A percentile compares a stretch with the other conserved stretches of the same genome.
Conservation (phyloP, 2,797 vertebrate species). For the Parambassis ranga region DNA sequence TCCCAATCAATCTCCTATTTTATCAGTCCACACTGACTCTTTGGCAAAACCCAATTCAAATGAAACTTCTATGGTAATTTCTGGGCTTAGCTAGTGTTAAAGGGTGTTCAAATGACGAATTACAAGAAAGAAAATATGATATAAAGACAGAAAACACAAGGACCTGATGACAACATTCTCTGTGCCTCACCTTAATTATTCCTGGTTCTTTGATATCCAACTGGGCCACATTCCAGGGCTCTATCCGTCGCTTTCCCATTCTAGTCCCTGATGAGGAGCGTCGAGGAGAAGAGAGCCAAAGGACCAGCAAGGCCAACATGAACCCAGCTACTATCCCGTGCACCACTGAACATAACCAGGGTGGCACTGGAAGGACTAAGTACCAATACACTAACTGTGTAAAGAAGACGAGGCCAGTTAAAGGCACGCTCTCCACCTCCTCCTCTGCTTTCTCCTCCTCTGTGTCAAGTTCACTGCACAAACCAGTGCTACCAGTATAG, state of each 20-base stretch:
- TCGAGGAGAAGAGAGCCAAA: conserved; percentile 89
- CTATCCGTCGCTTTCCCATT: conserved; percentile 59
- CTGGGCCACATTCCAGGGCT: conserved; percentile 78
- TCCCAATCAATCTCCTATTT: conserved; percentile 28
- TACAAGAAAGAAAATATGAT: neutral
- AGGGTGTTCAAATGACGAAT: neutral
- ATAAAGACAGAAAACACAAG: conserved; percentile 3
- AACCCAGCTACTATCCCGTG: conserved; percentile 91
- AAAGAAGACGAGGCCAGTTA: conserved; percentile 84
- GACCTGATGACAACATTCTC: too few relatives aligned
- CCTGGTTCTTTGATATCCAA: conserved; percentile 93
- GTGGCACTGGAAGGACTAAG: conserved; percentile 90
- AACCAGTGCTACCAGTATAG: conserved; percentile 84
- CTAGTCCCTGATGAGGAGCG: conserved; percentile 63
- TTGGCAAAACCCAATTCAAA: conserved; percentile 23
- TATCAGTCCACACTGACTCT: conserved; percentile 23
- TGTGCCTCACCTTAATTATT: conserved; percentile 89
- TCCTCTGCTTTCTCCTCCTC: conserved; percentile 76
- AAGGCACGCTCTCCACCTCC: conserved; percentile 76
- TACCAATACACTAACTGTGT: conserved; percentile 88
- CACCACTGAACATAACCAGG: conserved; percentile 86
- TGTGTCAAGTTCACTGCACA: conserved; percentile 82
- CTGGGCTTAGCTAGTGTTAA: neutral
- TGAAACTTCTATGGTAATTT: conserved; percentile 32
- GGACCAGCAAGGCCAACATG: conserved; percentile 87